phyloP scores from a whole-genome alignment of 2,113 vertebrate genomes.

The Perognathus longimembris region DNA sequence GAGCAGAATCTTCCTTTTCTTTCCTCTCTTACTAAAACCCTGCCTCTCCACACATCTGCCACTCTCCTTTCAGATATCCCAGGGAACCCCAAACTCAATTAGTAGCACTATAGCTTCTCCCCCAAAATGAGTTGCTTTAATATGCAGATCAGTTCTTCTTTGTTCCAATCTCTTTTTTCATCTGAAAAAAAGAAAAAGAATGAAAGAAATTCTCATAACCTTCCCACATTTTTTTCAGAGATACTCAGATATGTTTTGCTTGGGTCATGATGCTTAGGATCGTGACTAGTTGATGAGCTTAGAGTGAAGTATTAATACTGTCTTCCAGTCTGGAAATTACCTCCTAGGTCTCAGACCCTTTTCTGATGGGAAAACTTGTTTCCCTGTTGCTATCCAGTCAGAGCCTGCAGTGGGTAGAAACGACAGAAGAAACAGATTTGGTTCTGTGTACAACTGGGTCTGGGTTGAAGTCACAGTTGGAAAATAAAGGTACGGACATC shows the following conservation, averaged over 20 bases:
- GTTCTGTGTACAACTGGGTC: not conserved
- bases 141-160: slow-evolving; percentile 46
- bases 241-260: not conserved
- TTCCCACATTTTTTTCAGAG: slow-evolving; percentile 44
- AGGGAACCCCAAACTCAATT: slow-evolving; percentile 36
- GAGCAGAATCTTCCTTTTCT: not conserved
- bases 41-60: not conserved
- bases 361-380: not conserved
- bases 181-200: not conserved
- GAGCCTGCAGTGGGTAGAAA: not conserved
- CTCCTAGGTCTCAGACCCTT: not conserved
- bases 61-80: not conserved
- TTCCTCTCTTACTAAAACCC: not conserved
- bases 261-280: not conserved
- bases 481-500: no score
- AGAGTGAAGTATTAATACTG: not conserved
- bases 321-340: not conserved
- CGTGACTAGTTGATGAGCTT: not conserved
- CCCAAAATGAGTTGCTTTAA: slow-evolving; percentile 2
- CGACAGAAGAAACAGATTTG: slow-evolving; percentile 13
- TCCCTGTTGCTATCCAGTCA: not conserved
- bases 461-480: not conserved
- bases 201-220: not conserved
- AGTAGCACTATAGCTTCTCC: not conserved
- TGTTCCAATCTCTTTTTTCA: not conserved